Evolutionary conservation across 2,888 invertebrate genomes (phyloP).

Genomic region (Mamestra brassicae): DNA sequence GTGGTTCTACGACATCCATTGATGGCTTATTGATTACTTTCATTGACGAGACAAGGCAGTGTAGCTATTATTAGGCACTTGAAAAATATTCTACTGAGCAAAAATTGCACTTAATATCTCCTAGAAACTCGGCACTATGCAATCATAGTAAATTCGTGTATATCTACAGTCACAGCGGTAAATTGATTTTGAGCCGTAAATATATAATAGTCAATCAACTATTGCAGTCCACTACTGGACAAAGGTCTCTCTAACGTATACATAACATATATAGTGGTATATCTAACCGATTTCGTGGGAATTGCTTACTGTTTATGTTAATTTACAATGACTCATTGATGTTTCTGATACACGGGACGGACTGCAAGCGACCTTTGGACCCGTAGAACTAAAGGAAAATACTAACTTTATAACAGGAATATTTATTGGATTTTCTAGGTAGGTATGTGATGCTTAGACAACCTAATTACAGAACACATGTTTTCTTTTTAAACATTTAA

Average conservation of each 20-base stretch:
- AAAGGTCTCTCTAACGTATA: constrained; percentile 1
- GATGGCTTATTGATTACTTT: constrained; percentile 51
- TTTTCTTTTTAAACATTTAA: background rate
- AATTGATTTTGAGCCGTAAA: background rate
- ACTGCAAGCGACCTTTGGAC: constrained; percentile 31
- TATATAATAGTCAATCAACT: background rate
- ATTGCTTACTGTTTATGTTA: constrained; percentile 7
- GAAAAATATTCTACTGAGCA: background rate
- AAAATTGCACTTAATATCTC: background rate
- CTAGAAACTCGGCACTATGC: background rate
- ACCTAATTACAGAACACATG: background rate
- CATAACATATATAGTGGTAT: background rate
- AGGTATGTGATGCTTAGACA: background rate
- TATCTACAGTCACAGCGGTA: too few relatives aligned
- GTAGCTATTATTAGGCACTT: constrained; percentile 8
- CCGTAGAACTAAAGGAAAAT: constrained; percentile 21
- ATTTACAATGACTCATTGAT: constrained; percentile 25
- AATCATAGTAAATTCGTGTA: background rate
- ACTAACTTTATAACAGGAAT: background rate
- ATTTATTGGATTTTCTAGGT: background rate
- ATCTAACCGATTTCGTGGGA: constrained; percentile 14
- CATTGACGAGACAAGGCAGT: constrained; percentile 36
- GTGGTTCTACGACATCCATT: constrained; percentile 34
- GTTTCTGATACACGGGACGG: background rate
- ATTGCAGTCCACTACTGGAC: background rate